Conservation (phyloP, 2,797 vertebrate species). For the Pantherophis vulpinus region DNA sequence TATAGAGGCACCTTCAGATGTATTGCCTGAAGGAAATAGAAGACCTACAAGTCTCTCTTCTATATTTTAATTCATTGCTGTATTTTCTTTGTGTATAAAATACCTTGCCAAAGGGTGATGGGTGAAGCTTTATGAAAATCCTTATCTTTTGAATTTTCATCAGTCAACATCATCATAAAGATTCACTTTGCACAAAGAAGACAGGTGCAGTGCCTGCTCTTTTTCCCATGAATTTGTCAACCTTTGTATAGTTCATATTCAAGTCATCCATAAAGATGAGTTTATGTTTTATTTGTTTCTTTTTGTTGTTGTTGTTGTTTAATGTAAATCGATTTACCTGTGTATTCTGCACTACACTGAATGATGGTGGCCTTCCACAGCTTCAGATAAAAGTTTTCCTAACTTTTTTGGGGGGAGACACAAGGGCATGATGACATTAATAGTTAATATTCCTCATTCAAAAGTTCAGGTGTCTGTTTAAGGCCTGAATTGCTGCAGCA, state of each 20-base stretch:
- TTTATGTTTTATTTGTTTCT: neutral
- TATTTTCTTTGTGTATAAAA: constrained; percentile 2
- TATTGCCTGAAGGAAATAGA: neutral
- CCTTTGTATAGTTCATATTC: neutral
- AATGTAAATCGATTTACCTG: neutral
- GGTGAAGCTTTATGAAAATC: neutral
- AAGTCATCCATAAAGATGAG: neutral
- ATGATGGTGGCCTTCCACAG: neutral
- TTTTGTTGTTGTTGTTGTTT: neutral
- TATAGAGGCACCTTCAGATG: constrained; percentile 45
- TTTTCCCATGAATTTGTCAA: neutral
- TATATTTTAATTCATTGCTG: constrained; percentile 14
- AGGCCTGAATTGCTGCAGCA: neutral
- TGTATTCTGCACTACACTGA: neutral
- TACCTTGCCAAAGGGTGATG: neutral
- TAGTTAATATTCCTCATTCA: neutral
- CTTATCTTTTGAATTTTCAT: neutral
- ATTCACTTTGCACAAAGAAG: neutral
- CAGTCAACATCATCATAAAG: neutral
- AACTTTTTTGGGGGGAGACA: neutral
- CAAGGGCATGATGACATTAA: neutral
- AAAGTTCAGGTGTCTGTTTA: neutral
- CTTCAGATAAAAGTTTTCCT: neutral
- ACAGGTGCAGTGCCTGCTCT: neutral
- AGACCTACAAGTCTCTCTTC: constrained; percentile 15